Evolutionary conservation across 2,113 vertebrate genomes (phyloP).

Genomic region (Motacilla tschutschensis): DNA sequence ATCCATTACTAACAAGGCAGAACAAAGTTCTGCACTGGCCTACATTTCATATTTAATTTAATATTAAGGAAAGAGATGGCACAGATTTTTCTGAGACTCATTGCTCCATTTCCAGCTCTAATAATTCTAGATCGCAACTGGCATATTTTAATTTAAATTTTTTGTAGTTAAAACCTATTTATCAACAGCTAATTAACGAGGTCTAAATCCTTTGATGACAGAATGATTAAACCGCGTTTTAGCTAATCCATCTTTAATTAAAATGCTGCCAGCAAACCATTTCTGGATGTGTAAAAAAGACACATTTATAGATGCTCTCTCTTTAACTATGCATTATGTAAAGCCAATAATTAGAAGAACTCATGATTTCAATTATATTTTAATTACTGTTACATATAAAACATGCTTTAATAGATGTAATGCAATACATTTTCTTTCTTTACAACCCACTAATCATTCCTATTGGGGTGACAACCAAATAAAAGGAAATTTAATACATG

Average conservation of each 20-base stretch:
- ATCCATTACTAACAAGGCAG: not conserved
- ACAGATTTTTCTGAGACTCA: not conserved
- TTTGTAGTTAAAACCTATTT: constrained; percentile 68
- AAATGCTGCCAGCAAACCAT: constrained; percentile 69
- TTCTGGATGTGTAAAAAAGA: constrained; percentile 67
- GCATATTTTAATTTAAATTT: constrained; percentile 58
- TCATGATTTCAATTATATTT: constrained; percentile 77
- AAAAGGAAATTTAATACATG: constrained; percentile 47
- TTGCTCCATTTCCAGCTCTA: constrained; percentile 3
- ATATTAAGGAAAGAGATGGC: not conserved
- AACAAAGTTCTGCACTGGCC: not conserved
- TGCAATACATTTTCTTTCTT: constrained; percentile 64
- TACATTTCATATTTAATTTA: constrained; percentile 3
- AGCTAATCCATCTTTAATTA: constrained; percentile 85
- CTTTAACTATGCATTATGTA: constrained; percentile 76
- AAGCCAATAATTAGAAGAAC: constrained; percentile 74
- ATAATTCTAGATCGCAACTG: constrained; percentile 41
- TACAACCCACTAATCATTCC: constrained; percentile 53
- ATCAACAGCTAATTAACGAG: constrained; percentile 78
- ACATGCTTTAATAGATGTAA: constrained; percentile 66
- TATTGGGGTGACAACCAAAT: constrained; percentile 60
- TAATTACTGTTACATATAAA: constrained; percentile 74
- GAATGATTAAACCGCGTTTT: constrained; percentile 75
- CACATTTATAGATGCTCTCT: constrained; percentile 70
- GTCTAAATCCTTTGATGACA: constrained; percentile 72